These are phyloP conservation scores for Brienomyrus longianalis DNA, from an alignment of 2,113 vertebrate species.

Conservation along the genomic window DNA sequence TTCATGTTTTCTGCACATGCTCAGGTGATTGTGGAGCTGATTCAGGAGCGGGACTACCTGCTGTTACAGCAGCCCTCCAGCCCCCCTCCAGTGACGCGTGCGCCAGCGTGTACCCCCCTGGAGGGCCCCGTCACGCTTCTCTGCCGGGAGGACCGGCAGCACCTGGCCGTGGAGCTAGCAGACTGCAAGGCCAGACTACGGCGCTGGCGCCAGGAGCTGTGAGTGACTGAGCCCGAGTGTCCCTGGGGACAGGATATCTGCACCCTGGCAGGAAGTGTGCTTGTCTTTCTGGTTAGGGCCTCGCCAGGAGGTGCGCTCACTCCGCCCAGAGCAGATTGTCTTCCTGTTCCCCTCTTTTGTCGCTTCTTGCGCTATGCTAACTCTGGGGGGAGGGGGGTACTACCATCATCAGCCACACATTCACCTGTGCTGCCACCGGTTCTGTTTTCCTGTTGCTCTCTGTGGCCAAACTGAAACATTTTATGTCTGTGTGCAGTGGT, in stretches of 20 bases:
- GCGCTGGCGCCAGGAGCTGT: conserved; percentile 83
- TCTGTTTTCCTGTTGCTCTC: neutral
- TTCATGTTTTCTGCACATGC: neutral
- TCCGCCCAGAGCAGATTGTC: neutral
- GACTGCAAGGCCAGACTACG: conserved; percentile 83
- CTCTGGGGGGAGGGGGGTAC: neutral
- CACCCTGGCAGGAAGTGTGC: neutral
- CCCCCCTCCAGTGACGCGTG: conserved; percentile 47
- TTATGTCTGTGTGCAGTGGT: neutral
- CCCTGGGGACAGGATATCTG: neutral
- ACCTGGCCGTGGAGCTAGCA: conserved; percentile 81
- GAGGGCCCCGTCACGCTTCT: conserved; percentile 56
- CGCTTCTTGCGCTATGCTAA: neutral
- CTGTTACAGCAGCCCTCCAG: conserved; percentile 62
- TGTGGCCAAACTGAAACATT: neutral
- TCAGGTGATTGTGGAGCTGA: conserved; percentile 82
- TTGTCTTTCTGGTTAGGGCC: neutral
- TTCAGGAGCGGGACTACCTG: conserved; percentile 79
- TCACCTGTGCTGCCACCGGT: neutral
- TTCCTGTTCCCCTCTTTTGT: neutral
- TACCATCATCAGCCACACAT: neutral
- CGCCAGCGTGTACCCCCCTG: conserved; percentile 63
- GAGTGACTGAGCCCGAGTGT: conserved; percentile 46
- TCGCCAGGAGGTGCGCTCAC: neutral
- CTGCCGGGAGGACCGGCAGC: conserved; percentile 73